Evolutionary conservation across 2,797 vertebrate genomes (phyloP).

Genomic region (Muscicapa striata): DNA sequence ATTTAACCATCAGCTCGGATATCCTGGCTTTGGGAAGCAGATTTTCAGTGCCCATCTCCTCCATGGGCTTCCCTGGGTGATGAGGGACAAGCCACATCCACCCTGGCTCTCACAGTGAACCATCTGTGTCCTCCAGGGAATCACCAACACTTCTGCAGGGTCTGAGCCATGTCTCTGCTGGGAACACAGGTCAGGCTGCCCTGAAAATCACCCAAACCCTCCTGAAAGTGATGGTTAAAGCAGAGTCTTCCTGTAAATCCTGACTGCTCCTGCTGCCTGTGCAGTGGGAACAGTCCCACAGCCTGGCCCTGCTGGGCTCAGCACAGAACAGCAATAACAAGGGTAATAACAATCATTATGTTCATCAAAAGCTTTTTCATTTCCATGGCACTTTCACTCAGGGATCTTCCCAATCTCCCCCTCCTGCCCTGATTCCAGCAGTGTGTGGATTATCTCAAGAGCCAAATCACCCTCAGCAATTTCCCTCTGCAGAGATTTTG

Average conservation of each 20-base stretch:
- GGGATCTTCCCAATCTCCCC: background rate
- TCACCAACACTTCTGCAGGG: background rate
- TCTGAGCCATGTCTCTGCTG: rapidly evolving
- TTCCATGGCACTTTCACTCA: background rate
- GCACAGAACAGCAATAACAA: background rate
- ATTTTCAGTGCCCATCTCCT: background rate
- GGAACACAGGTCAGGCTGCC: background rate
- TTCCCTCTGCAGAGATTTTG: background rate
- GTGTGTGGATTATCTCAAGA: background rate
- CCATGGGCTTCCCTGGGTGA: background rate
- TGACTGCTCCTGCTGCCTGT: background rate
- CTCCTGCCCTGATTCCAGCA: background rate
- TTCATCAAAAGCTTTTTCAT: background rate
- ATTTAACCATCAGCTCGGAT: rapidly evolving
- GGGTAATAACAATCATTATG: rapidly evolving
- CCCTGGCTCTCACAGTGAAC: background rate
- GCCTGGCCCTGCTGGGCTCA: background rate
- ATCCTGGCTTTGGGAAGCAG: background rate
- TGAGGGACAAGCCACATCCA: background rate
- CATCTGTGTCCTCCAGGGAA: background rate
- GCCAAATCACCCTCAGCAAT: background rate
- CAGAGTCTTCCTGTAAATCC: background rate
- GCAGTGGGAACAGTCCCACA: background rate
- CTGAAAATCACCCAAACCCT: background rate
- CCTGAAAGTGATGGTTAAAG: background rate